These are phyloP conservation scores for Chaunax sp. DNA, from an alignment of 2,797 vertebrate genomes.

Conservation along the genomic window DNA sequence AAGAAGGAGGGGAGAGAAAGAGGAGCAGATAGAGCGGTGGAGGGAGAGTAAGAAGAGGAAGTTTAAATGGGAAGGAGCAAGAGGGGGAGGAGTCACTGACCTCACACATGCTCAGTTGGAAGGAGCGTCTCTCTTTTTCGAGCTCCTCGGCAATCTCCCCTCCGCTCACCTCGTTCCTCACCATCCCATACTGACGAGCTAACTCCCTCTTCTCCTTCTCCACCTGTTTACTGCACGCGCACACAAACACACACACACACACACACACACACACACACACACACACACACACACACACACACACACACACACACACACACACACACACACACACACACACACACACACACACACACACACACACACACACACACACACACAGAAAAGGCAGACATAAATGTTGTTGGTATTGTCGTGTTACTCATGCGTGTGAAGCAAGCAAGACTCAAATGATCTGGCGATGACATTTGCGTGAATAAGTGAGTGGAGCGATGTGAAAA, in stretches of 20 bases:
- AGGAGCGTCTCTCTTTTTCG: conserved; percentile 88
- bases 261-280: conserved; percentile 6
- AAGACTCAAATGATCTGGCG: too few relatives aligned
- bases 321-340: conserved; percentile 11
- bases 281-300: too few relatives aligned
- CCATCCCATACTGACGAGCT: conserved; percentile 89
- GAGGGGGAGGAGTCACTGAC: conserved; percentile 41
- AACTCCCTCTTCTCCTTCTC: conserved; percentile 90
- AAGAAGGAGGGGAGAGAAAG: too few relatives aligned
- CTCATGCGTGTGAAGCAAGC: too few relatives aligned
- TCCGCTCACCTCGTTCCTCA: conserved; percentile 84
- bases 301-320: too few relatives aligned
- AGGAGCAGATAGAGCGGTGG: too few relatives aligned
- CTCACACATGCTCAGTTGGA: conserved; percentile 89
- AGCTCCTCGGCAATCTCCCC: conserved; percentile 89
- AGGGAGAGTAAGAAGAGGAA: neutral
- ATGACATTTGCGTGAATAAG: too few relatives aligned
- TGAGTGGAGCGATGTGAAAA: too few relatives aligned
- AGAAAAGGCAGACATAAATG: too few relatives aligned
- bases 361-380: neutral
- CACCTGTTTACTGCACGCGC: conserved; percentile 83
- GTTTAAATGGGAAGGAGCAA: too few relatives aligned
- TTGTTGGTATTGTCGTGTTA: too few relatives aligned
- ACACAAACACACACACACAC: conserved; percentile 28
- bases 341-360: neutral